Evolutionary conservation across 2,113 vertebrate species (phyloP), one percentile per base, ranked within the genome.

Genomic region (Apaloderma vittatum): DNA sequence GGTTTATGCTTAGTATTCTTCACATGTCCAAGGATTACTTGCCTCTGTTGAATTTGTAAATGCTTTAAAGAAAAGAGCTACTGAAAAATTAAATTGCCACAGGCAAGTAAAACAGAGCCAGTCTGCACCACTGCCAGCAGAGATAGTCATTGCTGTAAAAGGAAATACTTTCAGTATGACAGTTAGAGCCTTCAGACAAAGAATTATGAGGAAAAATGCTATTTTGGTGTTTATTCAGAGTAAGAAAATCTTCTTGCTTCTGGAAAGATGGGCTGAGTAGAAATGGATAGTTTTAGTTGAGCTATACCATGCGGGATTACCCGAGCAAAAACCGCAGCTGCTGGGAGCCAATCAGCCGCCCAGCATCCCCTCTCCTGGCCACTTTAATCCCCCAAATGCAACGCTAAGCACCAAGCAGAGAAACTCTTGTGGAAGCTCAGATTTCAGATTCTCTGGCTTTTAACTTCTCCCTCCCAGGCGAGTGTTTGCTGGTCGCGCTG

Each of bases 341-440:
- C 66, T 54, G 86, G 90, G 79, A 94, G 66, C 8, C 72, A 57
- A 18, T 88, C 92, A 87, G 82, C 73, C 29, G 23, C 77, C 48
- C 72, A 1, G 32, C 76, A 66, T 68, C 73, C 73, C 89, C 80
- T 54, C 85, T 88, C 4, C 2, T 32, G 34, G 79, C 54, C 86
- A 49, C 54, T 17, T 82, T 72, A 78, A 87, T 72, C 72, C 82
- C 79, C 82, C 7, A 2, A 51, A 12, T 22, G 74, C 59, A 88
- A 14, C 3, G 3, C 87, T 37, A 40, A 61, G 75, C 71, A 46
- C 43, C 37, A 55, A 93, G 72, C 91, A 79, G 70, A 91, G 65
- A 94, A 78, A 94, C 94, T 94, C 87, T 76, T 95, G 94, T 74
- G 91, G 93, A 94, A 91, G 93, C 84, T 96, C 93, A 73, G 49